Conservation (phyloP, 2,888 invertebrate genomes). For the Chrysolina oricalcia region DNA sequence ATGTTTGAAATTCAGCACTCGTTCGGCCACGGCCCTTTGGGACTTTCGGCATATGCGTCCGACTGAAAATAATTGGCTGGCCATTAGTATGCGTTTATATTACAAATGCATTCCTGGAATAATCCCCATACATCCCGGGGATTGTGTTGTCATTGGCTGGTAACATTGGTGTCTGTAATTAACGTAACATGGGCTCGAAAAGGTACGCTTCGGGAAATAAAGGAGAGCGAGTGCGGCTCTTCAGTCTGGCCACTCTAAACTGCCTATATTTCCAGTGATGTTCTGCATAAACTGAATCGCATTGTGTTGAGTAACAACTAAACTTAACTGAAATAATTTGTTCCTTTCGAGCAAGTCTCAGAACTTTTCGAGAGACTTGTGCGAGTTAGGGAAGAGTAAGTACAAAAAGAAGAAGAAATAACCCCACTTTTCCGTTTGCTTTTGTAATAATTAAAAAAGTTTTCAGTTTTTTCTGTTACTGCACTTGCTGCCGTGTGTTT, state of each 20-base stretch:
- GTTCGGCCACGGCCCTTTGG: conserved; percentile 11
- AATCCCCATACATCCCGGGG: conserved; percentile 4
- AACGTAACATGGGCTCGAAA: conserved; percentile 3
- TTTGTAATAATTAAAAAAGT: too few species aligned
- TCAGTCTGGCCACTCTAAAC: neutral
- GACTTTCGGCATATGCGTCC: conserved; percentile 12
- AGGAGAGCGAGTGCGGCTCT: neutral
- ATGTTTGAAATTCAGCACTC: conserved; percentile 28
- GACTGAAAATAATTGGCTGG: conserved; percentile 15
- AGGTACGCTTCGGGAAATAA: neutral
- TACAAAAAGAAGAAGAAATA: too few species aligned
- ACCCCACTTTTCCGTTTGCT: too few species aligned
- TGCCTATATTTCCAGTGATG: too few species aligned
- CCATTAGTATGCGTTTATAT: conserved; percentile 20
- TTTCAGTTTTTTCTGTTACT: too few species aligned
- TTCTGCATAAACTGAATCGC: too few species aligned
- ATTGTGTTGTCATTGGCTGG: conserved; percentile 28
- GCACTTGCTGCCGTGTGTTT: too few species aligned
- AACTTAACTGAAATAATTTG: too few species aligned
- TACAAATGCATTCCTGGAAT: conserved; percentile 25
- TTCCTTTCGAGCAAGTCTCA: too few species aligned
- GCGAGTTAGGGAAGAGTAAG: too few species aligned
- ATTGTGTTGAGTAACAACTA: too few species aligned
- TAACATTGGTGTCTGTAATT: conserved; percentile 22
- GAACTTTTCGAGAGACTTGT: too few species aligned